These are phyloP conservation scores for Phymorhynchus buccinoides DNA, from an alignment of 1,140 invertebrate species.

Conservation along the genomic window DNA sequence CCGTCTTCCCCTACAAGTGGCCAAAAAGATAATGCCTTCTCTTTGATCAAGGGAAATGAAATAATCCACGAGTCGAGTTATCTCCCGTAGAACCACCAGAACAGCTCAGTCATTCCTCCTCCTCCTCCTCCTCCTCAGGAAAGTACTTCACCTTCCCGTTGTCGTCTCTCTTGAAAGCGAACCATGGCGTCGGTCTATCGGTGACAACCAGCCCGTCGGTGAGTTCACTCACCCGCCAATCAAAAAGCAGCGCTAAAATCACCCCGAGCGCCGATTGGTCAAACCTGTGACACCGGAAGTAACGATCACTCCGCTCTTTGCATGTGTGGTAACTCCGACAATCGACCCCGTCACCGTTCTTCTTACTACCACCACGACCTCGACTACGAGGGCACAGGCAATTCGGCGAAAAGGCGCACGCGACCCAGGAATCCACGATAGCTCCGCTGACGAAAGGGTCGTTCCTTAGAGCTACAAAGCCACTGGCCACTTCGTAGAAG, in stretches of 20 bases:
- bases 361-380: neutral
- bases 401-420: slow-evolving; percentile 16
- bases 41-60: too few relatives aligned
- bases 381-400: slow-evolving; percentile 26
- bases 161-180: neutral
- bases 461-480: slow-evolving; percentile 3
- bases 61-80: too few relatives aligned
- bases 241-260: slow-evolving; percentile 9
- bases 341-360: neutral
- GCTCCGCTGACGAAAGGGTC: neutral
- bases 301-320: neutral
- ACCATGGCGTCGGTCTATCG: neutral
- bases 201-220: neutral
- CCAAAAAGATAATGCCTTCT: too few relatives aligned
- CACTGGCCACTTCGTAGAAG: slow-evolving; percentile 23
- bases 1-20: too few relatives aligned
- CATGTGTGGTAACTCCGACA: neutral
- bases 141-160: neutral
- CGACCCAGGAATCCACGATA: slow-evolving; percentile 21
- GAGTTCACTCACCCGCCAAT: neutral
- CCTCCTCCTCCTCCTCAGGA: neutral
- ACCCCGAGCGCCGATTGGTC: slow-evolving; percentile 30
- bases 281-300: slow-evolving; percentile 24
- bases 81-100: too few relatives aligned
- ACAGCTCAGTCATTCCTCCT: too few relatives aligned